A percentile compares a stretch with the other conserved stretches of the same genome.
phyloP scores from a whole-genome alignment of 2,797 vertebrate species.

The Chaunax sp. region DNA sequence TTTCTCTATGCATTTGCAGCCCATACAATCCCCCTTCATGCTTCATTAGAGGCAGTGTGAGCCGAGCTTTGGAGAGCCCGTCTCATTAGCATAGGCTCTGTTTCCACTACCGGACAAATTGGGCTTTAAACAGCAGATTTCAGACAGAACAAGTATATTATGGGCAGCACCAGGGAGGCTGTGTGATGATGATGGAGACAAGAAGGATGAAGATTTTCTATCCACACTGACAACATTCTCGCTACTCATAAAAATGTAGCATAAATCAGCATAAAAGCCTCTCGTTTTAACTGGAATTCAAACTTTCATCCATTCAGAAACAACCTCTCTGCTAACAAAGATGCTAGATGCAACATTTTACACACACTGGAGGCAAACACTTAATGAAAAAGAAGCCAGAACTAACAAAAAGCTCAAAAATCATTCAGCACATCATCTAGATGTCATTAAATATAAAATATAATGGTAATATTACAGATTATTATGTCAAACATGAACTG shows the following conservation, averaged over 20 bases:
- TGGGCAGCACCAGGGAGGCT: constrained; percentile 16
- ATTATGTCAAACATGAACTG: too few relatives aligned
- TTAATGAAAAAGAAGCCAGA: too few relatives aligned
- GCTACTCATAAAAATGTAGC: neutral
- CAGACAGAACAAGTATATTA: constrained; percentile 56
- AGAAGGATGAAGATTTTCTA: neutral
- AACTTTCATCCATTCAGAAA: neutral
- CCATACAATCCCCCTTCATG: constrained; percentile 83
- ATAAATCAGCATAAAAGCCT: neutral
- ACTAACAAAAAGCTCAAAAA: too few relatives aligned
- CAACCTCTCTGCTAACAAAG: neutral
- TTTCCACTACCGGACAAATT: constrained; percentile 70
- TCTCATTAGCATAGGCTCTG: constrained; percentile 88
- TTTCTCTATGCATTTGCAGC: constrained; percentile 73
- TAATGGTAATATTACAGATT: too few relatives aligned
- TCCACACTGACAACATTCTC: constrained; percentile 1
- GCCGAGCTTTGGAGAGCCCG: constrained; percentile 84
- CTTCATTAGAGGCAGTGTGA: constrained; percentile 97
- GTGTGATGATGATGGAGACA: constrained; percentile 16
- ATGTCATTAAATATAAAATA: too few relatives aligned
- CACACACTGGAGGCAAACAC: too few relatives aligned
- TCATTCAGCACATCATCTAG: too few relatives aligned
- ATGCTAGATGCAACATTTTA: neutral
- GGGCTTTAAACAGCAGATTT: constrained; percentile 64
- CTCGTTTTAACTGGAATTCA: neutral